These are phyloP conservation scores for Seriola quinqueradiata DNA, from an alignment of 2,113 vertebrate genomes.

Conservation along the genomic window DNA sequence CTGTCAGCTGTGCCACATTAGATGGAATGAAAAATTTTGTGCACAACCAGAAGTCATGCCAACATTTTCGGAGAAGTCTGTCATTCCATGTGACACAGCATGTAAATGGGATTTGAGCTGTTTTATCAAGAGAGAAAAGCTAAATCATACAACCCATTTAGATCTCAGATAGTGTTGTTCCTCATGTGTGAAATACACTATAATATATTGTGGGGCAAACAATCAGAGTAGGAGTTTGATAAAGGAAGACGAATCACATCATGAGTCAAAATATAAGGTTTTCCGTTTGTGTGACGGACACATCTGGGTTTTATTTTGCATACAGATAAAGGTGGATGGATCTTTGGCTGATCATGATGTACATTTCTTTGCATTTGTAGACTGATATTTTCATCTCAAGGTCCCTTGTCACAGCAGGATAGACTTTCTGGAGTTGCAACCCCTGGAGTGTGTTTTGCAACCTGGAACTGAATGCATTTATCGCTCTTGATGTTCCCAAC, in stretches of 20 bases:
- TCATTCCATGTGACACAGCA: constrained; percentile 11
- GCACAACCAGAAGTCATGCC: constrained; percentile 2
- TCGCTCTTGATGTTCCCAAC: not conserved
- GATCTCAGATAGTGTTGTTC: constrained; percentile 25
- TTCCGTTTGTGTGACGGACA: not conserved
- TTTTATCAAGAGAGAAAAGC: constrained; percentile 45
- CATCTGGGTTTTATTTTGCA: constrained; percentile 25
- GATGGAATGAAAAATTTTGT: constrained; percentile 4
- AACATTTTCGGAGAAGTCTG: constrained; percentile 36
- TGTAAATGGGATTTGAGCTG: constrained; percentile 25
- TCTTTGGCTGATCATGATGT: not conserved
- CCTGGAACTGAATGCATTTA: constrained; percentile 4
- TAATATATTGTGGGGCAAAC: constrained; percentile 26
- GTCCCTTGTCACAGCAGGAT: constrained; percentile 10
- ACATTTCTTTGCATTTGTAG: not conserved
- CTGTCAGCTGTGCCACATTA: constrained; percentile 5
- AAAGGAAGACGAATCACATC: constrained; percentile 16
- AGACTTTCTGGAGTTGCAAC: not conserved
- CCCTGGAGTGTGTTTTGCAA: constrained; percentile 13
- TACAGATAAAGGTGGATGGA: constrained; percentile 18
- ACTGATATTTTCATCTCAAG: constrained; percentile 16
- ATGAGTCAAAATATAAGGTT: not conserved
- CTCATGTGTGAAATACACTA: constrained; percentile 32
- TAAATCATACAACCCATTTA: constrained; percentile 38
- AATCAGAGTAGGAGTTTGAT: constrained; percentile 23